Evolutionary conservation across 64 coral and sea anemone species (phyloP).

Genomic region (Orbicella faveolata): DNA sequence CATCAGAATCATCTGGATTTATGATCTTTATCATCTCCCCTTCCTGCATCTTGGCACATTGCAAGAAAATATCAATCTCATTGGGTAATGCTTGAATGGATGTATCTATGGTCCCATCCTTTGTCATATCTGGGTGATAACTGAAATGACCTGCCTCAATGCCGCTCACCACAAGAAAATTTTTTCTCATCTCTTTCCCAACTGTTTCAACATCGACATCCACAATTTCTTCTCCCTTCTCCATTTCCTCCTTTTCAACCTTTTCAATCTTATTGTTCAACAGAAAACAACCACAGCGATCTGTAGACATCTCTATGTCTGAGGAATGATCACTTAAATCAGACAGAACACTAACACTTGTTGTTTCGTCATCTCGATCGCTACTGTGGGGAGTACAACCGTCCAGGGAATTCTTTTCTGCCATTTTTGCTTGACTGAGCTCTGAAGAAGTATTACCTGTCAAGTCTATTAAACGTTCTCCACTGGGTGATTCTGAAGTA

Average conservation of each 20-base stretch:
- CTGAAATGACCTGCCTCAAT: constrained; percentile 56
- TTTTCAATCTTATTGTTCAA: constrained; percentile 73
- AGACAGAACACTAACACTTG: constrained; percentile 15
- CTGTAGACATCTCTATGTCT: background rate
- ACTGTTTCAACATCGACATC: constrained; percentile 73
- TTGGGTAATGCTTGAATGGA: constrained; percentile 78
- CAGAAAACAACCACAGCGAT: constrained; percentile 24
- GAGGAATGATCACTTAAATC: constrained; percentile 40
- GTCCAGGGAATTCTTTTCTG: constrained; percentile 6
- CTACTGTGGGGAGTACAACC: background rate
- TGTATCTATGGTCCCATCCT: constrained; percentile 74
- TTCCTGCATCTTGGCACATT: constrained; percentile 72
- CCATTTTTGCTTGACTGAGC: background rate
- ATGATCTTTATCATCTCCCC: constrained; percentile 78
- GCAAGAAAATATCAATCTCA: constrained; percentile 85
- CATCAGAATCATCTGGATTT: constrained; percentile 51
- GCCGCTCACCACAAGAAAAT: constrained; percentile 61
- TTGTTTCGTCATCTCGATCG: constrained; percentile 25
- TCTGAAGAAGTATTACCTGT: background rate
- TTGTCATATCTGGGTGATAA: constrained; percentile 63
- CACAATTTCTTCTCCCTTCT: constrained; percentile 7
- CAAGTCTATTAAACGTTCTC: background rate
- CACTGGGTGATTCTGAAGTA: background rate
- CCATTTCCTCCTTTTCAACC: constrained; percentile 46
- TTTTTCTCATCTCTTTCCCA: constrained; percentile 34